Evolutionary conservation across 2,113 vertebrate genomes (phyloP).

Genomic region (Platycercus adscitus): DNA sequence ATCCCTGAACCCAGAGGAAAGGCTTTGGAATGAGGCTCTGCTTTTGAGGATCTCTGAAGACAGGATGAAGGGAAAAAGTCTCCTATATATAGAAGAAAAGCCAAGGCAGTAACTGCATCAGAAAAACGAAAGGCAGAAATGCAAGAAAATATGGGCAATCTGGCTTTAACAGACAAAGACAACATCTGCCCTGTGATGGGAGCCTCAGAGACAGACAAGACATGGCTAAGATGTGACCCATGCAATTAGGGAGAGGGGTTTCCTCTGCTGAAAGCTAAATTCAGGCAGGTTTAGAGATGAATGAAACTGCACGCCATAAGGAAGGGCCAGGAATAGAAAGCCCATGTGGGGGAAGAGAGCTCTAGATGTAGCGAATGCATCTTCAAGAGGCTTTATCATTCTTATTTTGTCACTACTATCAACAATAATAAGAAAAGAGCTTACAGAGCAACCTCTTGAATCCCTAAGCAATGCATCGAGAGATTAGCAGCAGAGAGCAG

Average conservation of each 20-base stretch:
- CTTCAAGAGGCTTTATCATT: slow-evolving; percentile 61
- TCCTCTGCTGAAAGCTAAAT: slow-evolving; percentile 51
- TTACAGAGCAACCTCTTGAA: slow-evolving; percentile 50
- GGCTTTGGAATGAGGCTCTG: not conserved
- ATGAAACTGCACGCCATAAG: slow-evolving; percentile 64
- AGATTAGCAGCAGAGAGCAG: slow-evolving; percentile 56
- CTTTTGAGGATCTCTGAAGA: not conserved
- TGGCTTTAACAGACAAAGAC: not conserved
- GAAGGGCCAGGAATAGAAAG: slow-evolving; percentile 64
- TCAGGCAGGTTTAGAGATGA: slow-evolving; percentile 58
- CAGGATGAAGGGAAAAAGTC: not conserved
- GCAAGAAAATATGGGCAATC: not conserved
- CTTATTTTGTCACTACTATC: slow-evolving; percentile 69
- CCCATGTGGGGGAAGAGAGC: slow-evolving; percentile 60
- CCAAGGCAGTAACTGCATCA: not conserved
- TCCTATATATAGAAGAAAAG: slow-evolving; percentile 13
- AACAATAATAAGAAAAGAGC: slow-evolving; percentile 64
- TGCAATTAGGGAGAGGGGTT: slow-evolving; percentile 23
- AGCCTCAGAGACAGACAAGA: not conserved
- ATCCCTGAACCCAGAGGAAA: not conserved
- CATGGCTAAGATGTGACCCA: not conserved
- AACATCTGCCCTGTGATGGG: not conserved
- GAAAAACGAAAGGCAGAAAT: not conserved
- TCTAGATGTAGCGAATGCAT: slow-evolving; percentile 56
- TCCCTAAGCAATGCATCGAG: slow-evolving; percentile 38